Percentiles rank a stretch among this genome's conserved stretches.
phyloP scores from a whole-genome alignment of 1,140 invertebrate species.

The Antheraea pernyi region DNA sequence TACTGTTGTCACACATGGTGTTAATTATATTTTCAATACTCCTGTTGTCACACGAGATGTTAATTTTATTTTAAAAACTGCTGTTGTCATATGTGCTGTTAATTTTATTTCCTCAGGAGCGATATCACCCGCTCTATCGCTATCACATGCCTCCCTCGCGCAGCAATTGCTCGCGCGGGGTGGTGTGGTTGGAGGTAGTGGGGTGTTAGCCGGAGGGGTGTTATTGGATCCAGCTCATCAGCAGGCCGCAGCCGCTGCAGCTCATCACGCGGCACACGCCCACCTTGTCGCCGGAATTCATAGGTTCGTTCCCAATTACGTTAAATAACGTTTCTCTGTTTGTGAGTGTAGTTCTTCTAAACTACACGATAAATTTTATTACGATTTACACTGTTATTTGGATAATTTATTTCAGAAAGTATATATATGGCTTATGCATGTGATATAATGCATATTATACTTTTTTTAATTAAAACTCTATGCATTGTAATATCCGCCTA shows the following conservation, averaged over 20 bases:
- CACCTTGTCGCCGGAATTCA: slow-evolving; percentile 71
- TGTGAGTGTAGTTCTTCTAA: too few species aligned
- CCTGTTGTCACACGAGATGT: too few species aligned
- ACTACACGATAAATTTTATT: too few species aligned
- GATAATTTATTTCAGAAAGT: too few species aligned
- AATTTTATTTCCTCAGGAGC: slow-evolving; percentile 53
- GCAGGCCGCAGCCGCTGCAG: slow-evolving; percentile 66
- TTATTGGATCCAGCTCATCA: slow-evolving; percentile 68
- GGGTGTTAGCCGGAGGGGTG: slow-evolving; percentile 57
- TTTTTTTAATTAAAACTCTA: too few species aligned
- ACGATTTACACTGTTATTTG: too few species aligned
- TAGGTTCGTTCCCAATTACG: slow-evolving; percentile 33
- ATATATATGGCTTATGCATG: too few species aligned
- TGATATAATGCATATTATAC: too few species aligned
- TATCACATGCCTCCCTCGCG: slow-evolving; percentile 76
- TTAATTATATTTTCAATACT: too few species aligned
- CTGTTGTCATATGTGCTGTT: neutral
- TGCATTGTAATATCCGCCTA: too few species aligned
- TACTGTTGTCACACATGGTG: too few species aligned
- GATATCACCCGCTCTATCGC: slow-evolving; percentile 75
- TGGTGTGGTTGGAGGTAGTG: slow-evolving; percentile 56
- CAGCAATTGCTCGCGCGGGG: slow-evolving; percentile 72
- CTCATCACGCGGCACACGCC: slow-evolving; percentile 69
- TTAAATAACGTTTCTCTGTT: neutral
- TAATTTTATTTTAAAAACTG: too few species aligned